phyloP scores from a whole-genome alignment of 2,888 invertebrate species.

The Hypsopygia costalis region DNA sequence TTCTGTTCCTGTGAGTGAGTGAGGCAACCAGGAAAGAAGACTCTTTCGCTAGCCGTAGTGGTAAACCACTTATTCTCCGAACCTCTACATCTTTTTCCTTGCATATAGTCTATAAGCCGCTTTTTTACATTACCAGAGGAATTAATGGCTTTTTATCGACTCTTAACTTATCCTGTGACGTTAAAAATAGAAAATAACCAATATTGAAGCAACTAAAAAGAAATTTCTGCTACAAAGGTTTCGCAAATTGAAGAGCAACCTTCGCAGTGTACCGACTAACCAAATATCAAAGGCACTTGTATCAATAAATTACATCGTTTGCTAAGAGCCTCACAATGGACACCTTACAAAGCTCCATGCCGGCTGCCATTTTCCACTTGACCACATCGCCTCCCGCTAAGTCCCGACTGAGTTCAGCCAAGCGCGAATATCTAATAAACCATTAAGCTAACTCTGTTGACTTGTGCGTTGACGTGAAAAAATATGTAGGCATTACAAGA shows the following conservation, averaged over 20 bases:
- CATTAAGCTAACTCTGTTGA: neutral
- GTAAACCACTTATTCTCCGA: no score
- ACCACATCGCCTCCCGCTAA: constrained; percentile 5
- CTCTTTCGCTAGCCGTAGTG: no score
- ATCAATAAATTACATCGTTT: constrained; percentile 50
- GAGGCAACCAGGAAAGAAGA: no score
- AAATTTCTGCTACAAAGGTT: neutral
- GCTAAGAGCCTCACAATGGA: constrained; percentile 27
- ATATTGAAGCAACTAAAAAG: neutral
- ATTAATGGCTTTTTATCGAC: no score
- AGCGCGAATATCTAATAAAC: constrained; percentile 1
- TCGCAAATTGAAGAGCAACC: constrained; percentile 2
- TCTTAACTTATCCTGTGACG: no score
- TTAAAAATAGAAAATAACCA: no score
- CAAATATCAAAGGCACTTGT: constrained; percentile 23
- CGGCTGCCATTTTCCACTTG: constrained; percentile 3
- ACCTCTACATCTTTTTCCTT: no score
- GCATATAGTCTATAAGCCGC: no score
- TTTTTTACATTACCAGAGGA: no score
- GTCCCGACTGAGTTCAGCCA: neutral
- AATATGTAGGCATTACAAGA: neutral
- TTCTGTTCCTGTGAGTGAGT: no score
- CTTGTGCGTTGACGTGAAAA: neutral
- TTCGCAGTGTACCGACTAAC: constrained; percentile 5
- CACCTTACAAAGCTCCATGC: constrained; percentile 2